Conservation (phyloP, 1,140 invertebrate genomes). For the Himalopsyche phryganea region DNA sequence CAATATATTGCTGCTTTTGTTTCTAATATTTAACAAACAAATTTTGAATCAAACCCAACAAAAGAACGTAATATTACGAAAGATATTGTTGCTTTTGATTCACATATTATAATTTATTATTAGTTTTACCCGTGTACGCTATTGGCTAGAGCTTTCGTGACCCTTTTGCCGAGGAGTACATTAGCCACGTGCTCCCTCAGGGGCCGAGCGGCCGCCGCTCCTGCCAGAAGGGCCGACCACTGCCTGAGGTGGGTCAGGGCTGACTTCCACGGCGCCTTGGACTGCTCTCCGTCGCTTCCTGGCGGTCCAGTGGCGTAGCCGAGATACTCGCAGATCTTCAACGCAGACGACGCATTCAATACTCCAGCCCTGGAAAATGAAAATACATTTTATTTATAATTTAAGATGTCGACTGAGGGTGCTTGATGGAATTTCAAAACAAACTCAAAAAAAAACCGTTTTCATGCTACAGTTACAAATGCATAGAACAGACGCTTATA, state of each 20-base stretch:
- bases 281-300: slow-evolving; percentile 8
- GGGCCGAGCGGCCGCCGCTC: slow-evolving; percentile 26
- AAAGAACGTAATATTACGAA: too few species aligned
- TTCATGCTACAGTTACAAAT: too few species aligned
- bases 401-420: too few species aligned
- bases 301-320: slow-evolving; percentile 30
- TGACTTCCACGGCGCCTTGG: slow-evolving; percentile 24
- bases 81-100: too few species aligned
- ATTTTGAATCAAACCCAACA: too few species aligned
- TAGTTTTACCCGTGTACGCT: not conserved
- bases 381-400: too few species aligned
- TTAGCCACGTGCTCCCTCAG: slow-evolving; percentile 12
- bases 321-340: slow-evolving; percentile 68
- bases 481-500: too few species aligned
- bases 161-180: slow-evolving; percentile 3
- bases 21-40: too few species aligned
- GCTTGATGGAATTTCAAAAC: too few species aligned
- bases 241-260: slow-evolving; percentile 21
- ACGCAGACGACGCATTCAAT: slow-evolving; percentile 63
- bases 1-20: too few species aligned
- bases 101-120: too few species aligned
- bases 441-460: too few species aligned
- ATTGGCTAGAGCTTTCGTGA: not conserved
- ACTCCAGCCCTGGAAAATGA: slow-evolving; percentile 62
- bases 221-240: slow-evolving; percentile 27